Evolutionary conservation across 2,888 invertebrate species (phyloP), one percentile per base, ranked within the genome.

Genomic region (Himalopsyche kuldschensis): DNA sequence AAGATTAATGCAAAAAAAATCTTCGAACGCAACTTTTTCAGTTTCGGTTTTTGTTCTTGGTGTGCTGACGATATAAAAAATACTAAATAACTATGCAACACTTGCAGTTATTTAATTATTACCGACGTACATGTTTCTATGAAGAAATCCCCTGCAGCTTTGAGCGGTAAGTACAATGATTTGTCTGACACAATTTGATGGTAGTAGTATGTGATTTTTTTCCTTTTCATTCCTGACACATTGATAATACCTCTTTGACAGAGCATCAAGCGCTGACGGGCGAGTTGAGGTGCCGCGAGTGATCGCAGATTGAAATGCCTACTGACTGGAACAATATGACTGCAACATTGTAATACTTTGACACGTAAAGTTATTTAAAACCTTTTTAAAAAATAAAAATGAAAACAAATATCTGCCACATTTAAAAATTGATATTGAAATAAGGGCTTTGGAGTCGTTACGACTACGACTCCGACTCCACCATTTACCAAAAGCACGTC

Each of bases 241-340:
- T 84, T 82, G 82, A 84, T 84, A 79, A 84, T 84, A 84, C 82
- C 79, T 84, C 80, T 81, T 82, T 84, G 84, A 84, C 80, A 80
- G 84, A 48, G 46, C 69, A 80, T 84, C 82, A 84, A 76, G 69
- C 69, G 69, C 69, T 69, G 69, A 69, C 69, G 69, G 69, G 69
- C 69, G 3, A 30, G 69, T 27, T 27, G 69, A 30, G 27, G 69
- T 15, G 69, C 69, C 69, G 69, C 69, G 11, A 69, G 69, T 69
- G 69, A 69, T 27, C 69, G 69, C 27, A 69, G 69, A 69, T 69
- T 69, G 69, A 69, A 69, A 69, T 69, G 69, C 69, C 69, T 69
- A 69, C 69, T 69, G 69, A 69, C 69, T 69, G 69, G 69, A 69
- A 69, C 69, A 69, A 69, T 69, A 69, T 69, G 69, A 69, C 27